phyloP scores from a whole-genome alignment of 2,113 vertebrate species.

The Tragelaphus imberbis region DNA sequence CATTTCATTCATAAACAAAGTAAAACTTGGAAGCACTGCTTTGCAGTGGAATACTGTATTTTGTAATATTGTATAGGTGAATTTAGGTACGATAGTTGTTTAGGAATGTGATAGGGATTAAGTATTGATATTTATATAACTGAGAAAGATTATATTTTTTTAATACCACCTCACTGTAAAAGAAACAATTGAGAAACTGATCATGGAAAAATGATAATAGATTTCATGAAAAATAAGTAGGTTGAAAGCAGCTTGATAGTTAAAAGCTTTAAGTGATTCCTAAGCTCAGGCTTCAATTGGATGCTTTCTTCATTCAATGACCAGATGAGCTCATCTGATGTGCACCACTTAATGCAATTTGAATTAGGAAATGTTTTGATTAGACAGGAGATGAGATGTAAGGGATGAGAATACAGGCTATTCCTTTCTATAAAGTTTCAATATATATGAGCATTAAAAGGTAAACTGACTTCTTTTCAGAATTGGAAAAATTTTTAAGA shows the following conservation, averaged over 20 bases:
- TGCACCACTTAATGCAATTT: constrained; percentile 54
- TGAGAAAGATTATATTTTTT: neutral
- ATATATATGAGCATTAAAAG: neutral
- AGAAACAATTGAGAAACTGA: constrained; percentile 20
- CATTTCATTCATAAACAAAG: neutral
- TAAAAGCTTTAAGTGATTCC: constrained; percentile 45
- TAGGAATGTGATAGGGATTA: neutral
- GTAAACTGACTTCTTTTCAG: constrained; percentile 22
- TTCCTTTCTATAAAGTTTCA: neutral
- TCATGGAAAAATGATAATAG: constrained; percentile 44
- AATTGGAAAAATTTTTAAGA: neutral
- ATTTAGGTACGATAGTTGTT: neutral
- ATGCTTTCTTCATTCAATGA: constrained; percentile 41
- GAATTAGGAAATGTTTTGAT: constrained; percentile 52
- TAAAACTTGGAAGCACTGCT: neutral
- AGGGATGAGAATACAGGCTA: neutral
- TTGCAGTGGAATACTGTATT: neutral
- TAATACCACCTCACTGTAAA: neutral
- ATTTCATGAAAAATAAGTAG: constrained; percentile 54
- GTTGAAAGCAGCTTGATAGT: constrained; percentile 41
- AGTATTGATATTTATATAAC: neutral
- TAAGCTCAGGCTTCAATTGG: neutral
- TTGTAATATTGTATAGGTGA: neutral
- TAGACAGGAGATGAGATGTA: constrained; percentile 21
- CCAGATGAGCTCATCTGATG: constrained; percentile 55